Percentiles rank a stretch among this genome's conserved stretches.
These are phyloP conservation scores for Toxostoma redivivum DNA, from an alignment of 2,113 vertebrate species.

Conservation along the genomic window DNA sequence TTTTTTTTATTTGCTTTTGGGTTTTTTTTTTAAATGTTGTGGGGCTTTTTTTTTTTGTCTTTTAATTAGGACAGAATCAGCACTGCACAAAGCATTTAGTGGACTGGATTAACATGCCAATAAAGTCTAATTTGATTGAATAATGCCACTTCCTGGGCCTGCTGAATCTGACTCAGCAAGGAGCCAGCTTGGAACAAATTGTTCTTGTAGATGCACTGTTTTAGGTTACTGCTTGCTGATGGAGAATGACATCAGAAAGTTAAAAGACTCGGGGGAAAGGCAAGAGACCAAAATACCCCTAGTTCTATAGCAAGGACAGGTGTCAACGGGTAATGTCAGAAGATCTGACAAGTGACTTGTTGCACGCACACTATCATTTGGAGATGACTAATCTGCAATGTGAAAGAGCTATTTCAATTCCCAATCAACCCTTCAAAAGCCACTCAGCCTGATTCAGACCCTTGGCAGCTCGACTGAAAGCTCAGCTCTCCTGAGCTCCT, in stretches of 20 bases:
- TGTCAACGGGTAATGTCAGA: not conserved
- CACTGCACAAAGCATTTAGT: not conserved
- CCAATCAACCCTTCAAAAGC: not conserved
- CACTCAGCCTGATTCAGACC: not conserved
- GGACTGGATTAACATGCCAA: not conserved
- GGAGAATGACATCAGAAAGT: not conserved
- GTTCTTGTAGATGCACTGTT: not conserved
- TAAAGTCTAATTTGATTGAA: slow-evolving; percentile 44
- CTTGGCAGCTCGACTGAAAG: not conserved
- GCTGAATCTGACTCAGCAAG: slow-evolving; percentile 23
- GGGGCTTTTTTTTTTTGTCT: not conserved
- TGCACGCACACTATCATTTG: not conserved
- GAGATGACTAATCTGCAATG: slow-evolving; percentile 1
- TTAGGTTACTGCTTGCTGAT: not conserved
- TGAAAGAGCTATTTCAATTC: slow-evolving; percentile 22
- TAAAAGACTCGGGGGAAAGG: not conserved
- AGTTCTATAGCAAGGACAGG: not conserved
- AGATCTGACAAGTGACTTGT: not conserved
- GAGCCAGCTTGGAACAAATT: slow-evolving; percentile 15
- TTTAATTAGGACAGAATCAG: not conserved
- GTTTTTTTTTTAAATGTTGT: not conserved
- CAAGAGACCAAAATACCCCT: not conserved
- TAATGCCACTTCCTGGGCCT: not conserved
- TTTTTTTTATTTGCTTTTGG: not conserved
- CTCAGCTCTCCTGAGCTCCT: not conserved